Percentiles rank a stretch among this genome's conserved stretches.
Conservation (phyloP, 2,888 invertebrate species). For the Orthosia cruda region DNA sequence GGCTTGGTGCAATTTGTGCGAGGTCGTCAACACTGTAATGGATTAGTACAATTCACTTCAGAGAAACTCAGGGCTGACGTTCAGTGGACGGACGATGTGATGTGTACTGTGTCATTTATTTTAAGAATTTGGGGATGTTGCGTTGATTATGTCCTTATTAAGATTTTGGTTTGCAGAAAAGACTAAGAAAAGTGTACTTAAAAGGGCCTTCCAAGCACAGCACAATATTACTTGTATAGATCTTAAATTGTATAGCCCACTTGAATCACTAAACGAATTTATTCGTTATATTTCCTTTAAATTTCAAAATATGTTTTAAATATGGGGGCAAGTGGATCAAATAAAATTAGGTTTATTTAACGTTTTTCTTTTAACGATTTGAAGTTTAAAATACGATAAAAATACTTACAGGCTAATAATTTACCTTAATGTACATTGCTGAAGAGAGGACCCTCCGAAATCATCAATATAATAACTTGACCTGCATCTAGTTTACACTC, state of each 20-base stretch:
- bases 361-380: no score
- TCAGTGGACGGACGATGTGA: conserved; percentile 64
- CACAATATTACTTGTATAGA: no score
- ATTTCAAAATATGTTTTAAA: no score
- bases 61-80: conserved; percentile 76
- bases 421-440: neutral
- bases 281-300: no score
- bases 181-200: neutral
- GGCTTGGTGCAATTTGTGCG: conserved; percentile 82
- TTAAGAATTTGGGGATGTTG: neutral
- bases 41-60: conserved; percentile 85
- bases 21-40: conserved; percentile 85
- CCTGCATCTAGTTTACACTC: no score
- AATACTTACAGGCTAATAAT: no score
- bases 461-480: neutral
- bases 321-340: no score
- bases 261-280: no score
- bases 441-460: neutral
- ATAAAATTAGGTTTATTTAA: no score
- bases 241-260: no score
- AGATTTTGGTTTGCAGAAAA: neutral
- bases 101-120: conserved; percentile 12
- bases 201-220: no score
- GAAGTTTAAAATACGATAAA: no score
- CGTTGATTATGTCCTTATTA: neutral